phyloP scores from a whole-genome alignment of 2,113 vertebrate species.

The Nerophis lumbriciformis region DNA sequence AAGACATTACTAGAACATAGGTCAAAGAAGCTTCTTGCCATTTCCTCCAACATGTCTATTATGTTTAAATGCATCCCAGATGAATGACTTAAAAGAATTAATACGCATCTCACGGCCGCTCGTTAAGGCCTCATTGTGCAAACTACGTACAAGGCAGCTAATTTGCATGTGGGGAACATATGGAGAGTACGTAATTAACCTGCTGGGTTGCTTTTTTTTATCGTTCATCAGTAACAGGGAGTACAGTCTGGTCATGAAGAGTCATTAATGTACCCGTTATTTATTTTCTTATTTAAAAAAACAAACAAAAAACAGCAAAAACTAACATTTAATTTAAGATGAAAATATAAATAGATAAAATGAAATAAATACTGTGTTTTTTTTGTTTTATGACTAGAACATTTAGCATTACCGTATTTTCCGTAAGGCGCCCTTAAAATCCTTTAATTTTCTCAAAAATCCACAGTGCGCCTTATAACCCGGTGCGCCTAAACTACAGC shows the following conservation, averaged over 20 bases:
- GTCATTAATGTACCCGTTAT: slow-evolving; percentile 13
- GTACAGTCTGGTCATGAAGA: slow-evolving; percentile 30
- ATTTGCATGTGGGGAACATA: slow-evolving; percentile 59
- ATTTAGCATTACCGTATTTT: no score
- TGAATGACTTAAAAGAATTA: slow-evolving; percentile 42
- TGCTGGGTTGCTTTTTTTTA: slow-evolving; percentile 57
- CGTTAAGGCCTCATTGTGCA: slow-evolving; percentile 52
- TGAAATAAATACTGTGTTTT: no score
- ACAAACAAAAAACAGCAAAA: background rate
- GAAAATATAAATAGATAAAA: no score
- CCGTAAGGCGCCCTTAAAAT: no score
- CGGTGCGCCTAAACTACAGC: no score
- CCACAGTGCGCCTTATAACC: no score
- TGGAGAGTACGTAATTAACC: slow-evolving; percentile 54
- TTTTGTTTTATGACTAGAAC: no score
- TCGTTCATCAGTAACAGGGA: slow-evolving; percentile 32
- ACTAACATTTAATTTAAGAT: background rate
- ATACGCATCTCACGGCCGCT: slow-evolving; percentile 45
- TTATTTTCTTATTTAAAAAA: slow-evolving; percentile 5
- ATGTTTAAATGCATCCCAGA: slow-evolving; percentile 41
- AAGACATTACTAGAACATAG: slow-evolving; percentile 36
- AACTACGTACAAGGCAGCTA: slow-evolving; percentile 27
- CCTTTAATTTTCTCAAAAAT: no score
- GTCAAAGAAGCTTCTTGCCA: background rate
- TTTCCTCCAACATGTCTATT: slow-evolving; percentile 7